Evolutionary conservation across 1,140 invertebrate genomes (phyloP), one percentile per base, ranked within the genome.

Genomic region (Papilio glaucus): DNA sequence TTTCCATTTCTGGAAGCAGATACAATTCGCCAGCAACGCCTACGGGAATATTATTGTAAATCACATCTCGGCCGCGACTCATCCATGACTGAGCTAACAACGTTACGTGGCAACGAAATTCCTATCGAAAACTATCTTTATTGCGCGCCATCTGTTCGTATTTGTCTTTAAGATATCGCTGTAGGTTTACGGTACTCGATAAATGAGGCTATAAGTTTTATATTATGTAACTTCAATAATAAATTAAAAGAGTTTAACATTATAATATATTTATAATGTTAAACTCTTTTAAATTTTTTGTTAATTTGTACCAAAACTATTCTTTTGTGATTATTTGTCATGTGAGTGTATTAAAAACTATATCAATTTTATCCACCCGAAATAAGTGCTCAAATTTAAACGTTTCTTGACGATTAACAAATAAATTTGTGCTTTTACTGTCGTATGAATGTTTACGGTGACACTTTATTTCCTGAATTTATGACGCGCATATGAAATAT

Each of bases 1-100:
- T 78, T 82, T 82, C 81, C 82, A 84, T 89, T 88, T 85, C 86
- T 88, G 84, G 83, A 85, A 83, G 73, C 75, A 77, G 78, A 85
- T 81, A 81, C 83, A 84, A 82, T 85, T 86, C 76, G 75, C 79
- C 75, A 74, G 74, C 71, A 78, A 84, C 83, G 84, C 87, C 87
- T 84, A 84, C 87, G 77, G 77, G 78, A 84, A 84, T 85, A 82
- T 81, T 80, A 76, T 79, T 84, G 81, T 88, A 85, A 88, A 87
- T 89, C 85, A 85, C 81, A 85, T 83, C 83, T 83, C 77, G 73
- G 72, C 41, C 73, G 77, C 82, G 80, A 83, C 80, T 88, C 86
- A 84, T 71, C 79, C 73, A 73, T 87, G 84, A 83, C 81, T 87
- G 86, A 87, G 80, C 84, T 83, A 78, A 75, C 73, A 73, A 70